Evolutionary conservation across 2,888 invertebrate genomes (phyloP), one percentile per base, ranked within the genome.

Genomic region (Catocala sponsa): DNA sequence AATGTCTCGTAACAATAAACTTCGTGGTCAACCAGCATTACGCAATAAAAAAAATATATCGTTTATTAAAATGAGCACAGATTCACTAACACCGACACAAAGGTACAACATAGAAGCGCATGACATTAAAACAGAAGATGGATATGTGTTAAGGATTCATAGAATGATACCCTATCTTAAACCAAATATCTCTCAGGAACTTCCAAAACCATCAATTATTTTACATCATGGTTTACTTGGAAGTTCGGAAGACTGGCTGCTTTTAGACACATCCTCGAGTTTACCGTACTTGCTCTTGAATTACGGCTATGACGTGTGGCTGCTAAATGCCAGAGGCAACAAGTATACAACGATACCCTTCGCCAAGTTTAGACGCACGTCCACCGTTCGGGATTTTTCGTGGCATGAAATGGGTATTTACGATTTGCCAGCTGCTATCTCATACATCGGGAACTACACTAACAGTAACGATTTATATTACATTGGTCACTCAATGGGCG

Each of bases 281-380:
- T 38, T 38, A 38, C 35, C 35, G 9, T 38, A 6, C 35, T 7
- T 38, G 35, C 35, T 38, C 7, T 9, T 38, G 35, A 4, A 6
- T 5, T 7, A 9, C 35, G 35, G 35, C 35, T 38, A 38, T 38
- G 35, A 38, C 6, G 35, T 38, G 5, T 97, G 90, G 97, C 93
- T 87, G 89, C 85, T 91, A 10, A 95, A 95, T 59, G 82, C 83
- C 69, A 38, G 35, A 38, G 35, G 35, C 35, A 38, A 38, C 35
- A 38, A 38, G 9, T 38, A 38, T 38, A 38, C 35, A 38, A 9
- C 6, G 9, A 7, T 38, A 38, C 35, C 35, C 4, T 9, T 9
- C 35, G 1, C 35, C 6, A 38, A 38, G 9, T 7, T 7, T 38
- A 38, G 35, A 38, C 35, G 35, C 35, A 38, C 35, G 9, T 38